Percentiles rank a stretch among this genome's conserved stretches.
These are phyloP conservation scores for Caenorhabditis elegans DNA, from an alignment of 1,140 invertebrate genomes.

Conservation along the genomic window DNA sequence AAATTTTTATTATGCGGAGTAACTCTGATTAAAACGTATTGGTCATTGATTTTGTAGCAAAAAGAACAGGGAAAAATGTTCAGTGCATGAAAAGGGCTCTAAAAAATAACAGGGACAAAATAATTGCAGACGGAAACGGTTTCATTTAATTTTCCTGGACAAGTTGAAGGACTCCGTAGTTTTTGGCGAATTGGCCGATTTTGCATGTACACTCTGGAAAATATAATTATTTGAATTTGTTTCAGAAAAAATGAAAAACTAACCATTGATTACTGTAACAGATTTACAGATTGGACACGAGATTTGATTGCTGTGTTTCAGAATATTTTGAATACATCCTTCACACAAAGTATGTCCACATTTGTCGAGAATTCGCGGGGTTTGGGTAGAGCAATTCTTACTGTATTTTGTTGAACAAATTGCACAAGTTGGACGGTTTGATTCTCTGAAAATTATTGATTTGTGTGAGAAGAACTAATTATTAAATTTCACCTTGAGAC, in stretches of 20 bases:
- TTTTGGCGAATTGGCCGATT: neutral
- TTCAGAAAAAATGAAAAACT: no score
- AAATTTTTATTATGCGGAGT: no score
- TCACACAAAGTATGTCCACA: neutral
- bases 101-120: neutral
- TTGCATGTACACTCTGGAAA: neutral
- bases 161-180: neutral
- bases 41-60: no score
- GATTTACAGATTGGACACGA: neutral
- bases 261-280: no score
- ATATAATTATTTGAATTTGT: no score
- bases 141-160: no score
- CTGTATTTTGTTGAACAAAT: neutral
- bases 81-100: no score
- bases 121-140: neutral
- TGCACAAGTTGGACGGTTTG: neutral
- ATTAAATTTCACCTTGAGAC: no score
- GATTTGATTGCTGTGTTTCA: neutral
- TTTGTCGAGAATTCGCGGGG: neutral
- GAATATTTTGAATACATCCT: neutral
- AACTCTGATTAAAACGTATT: no score
- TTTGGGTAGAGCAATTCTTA: neutral
- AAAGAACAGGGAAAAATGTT: no score
- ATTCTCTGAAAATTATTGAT: neutral
- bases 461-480: no score